Conservation (phyloP, 2,797 vertebrate species). For the Squalus acanthias region DNA sequence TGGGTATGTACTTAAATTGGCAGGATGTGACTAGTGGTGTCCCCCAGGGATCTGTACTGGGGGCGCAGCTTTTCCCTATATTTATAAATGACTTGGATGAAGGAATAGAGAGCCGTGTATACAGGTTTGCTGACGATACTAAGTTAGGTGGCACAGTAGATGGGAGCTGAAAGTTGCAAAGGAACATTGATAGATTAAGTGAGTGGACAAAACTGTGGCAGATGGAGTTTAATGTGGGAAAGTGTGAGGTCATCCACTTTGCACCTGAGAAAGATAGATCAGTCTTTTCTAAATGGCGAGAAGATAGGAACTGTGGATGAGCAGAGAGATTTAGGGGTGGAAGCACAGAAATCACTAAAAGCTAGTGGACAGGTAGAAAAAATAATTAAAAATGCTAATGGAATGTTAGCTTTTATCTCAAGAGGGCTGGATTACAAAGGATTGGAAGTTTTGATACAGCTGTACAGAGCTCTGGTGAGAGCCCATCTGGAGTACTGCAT, state of each 20-base stretch:
- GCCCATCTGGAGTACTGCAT: not conserved
- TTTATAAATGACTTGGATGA: not conserved
- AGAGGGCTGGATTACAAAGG: not conserved
- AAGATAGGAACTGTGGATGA: not conserved
- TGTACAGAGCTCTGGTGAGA: not conserved
- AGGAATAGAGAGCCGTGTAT: not conserved
- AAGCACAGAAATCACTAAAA: not conserved
- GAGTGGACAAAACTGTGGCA: not conserved
- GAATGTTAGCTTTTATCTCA: not conserved
- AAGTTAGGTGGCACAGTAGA: not conserved
- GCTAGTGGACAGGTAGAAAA: not conserved
- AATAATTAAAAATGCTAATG: not conserved
- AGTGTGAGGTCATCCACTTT: not conserved
- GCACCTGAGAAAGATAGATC: not conserved
- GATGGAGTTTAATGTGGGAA: not conserved
- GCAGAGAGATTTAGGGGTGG: not conserved
- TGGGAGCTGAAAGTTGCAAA: not conserved
- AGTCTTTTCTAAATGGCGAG: not conserved
- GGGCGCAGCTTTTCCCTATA: not conserved
- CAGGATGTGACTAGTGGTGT: no score
- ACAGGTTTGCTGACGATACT: not conserved
- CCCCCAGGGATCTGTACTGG: not conserved
- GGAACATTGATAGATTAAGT: not conserved
- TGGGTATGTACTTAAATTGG: no score
- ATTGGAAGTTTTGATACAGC: not conserved